Percentiles rank a stretch among this genome's conserved stretches.
phyloP scores from a whole-genome alignment of 2,797 vertebrate species.

The Tauraco hartlaubi region DNA sequence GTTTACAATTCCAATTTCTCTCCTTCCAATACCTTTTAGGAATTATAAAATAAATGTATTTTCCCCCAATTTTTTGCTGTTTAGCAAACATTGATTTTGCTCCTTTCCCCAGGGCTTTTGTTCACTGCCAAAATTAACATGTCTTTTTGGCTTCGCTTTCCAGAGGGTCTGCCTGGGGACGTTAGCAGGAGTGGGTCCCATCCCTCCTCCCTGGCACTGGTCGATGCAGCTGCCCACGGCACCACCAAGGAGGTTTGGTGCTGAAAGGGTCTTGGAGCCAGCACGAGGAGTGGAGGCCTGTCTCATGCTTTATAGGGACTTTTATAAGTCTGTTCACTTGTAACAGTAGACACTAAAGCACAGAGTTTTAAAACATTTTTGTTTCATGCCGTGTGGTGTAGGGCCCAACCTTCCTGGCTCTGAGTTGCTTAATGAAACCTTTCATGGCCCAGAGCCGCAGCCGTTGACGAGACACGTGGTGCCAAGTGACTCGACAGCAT shows the following conservation, averaged over 20 bases:
- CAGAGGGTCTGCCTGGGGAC: neutral
- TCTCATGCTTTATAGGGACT: neutral
- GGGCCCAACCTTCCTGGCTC: neutral
- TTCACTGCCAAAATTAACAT: neutral
- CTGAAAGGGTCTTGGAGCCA: neutral
- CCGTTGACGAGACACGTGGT: neutral
- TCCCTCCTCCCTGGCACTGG: neutral
- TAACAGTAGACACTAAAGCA: neutral
- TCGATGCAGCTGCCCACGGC: neutral
- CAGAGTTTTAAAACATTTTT: neutral
- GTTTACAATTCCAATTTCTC: neutral
- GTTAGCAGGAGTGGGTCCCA: accelerated
- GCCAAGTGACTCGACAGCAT: neutral
- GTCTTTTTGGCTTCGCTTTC: neutral
- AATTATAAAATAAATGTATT: neutral
- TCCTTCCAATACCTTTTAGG: neutral
- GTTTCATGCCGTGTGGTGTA: neutral
- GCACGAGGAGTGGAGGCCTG: neutral
- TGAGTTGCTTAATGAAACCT: neutral
- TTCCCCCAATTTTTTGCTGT: neutral
- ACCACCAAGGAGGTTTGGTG: neutral
- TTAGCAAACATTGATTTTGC: conserved; percentile 48
- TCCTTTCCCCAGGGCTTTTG: neutral
- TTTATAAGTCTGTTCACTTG: neutral
- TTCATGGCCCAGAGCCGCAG: neutral